Conservation (phyloP, 2,888 invertebrate genomes). For the Papilio protenor region DNA sequence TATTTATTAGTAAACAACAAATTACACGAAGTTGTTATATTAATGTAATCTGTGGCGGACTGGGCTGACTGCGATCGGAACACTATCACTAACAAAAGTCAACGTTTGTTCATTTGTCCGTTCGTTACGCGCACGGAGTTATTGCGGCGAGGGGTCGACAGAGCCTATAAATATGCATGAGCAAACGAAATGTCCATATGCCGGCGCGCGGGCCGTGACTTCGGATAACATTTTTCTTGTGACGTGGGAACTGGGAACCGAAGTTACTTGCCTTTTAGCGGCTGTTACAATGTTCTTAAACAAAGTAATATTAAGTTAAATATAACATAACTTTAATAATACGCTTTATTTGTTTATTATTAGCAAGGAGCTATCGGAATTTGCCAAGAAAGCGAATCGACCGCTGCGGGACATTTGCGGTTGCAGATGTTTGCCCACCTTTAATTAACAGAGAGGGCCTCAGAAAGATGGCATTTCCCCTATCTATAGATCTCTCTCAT, state of each 20-base stretch:
- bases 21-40: background rate
- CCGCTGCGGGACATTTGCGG: background rate
- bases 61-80: background rate
- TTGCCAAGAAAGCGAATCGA: background rate
- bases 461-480: too few relatives aligned
- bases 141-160: conserved; percentile 43
- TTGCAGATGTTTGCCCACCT: background rate
- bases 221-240: conserved; percentile 51
- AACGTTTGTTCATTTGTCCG: conserved; percentile 57
- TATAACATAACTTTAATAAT: too few relatives aligned
- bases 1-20: background rate
- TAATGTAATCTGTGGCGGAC: background rate
- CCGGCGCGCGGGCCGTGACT: conserved; percentile 44
- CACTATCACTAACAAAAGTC: conserved; percentile 53
- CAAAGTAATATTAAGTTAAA: too few relatives aligned
- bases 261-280: background rate
- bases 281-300: background rate
- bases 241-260: conserved; percentile 49
- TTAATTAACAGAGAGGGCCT: too few relatives aligned
- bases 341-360: background rate
- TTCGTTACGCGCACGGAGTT: conserved; percentile 49
- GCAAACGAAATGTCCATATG: conserved; percentile 57
- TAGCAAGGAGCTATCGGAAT: too few relatives aligned
- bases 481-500: too few relatives aligned
- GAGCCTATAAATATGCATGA: conserved; percentile 56